Base-by-base conservation (phyloP, 2,888 invertebrate species). In the Drosophila cognata region DNA sequence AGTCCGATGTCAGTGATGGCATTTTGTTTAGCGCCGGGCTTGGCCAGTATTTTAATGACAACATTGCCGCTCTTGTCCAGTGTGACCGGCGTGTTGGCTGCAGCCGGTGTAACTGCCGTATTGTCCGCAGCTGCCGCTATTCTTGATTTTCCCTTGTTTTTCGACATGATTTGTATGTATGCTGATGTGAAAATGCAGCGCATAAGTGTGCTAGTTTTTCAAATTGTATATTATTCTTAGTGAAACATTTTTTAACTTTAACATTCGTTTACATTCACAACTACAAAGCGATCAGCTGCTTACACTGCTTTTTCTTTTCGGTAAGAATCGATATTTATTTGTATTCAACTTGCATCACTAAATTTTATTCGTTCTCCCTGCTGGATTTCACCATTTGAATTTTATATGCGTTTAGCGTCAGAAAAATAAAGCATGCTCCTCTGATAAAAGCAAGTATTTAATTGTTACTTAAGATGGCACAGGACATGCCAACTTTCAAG, bases 401-500 rank as follows among this genome's bases (percentile, higher is more conserved):
- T 46, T 46, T 25, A 4, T 16, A 16, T 46, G 16, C 25, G 4
- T 8, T 4, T 46, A 46, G 16, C 25, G 1, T 16, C 7, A 46
- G 46, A 16, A 21, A 46, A 46, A 21, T 21, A 13, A 7, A 21
- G 7, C 21, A 13, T 13, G 7, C 13, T 21, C 1, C 7, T 25
- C 7, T 16, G 21, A 46, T 25, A 25, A 46, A 46, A 46, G 16
- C 7, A 25, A 2, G 16, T 2, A 46, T 46, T 46, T 16, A 16
- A 46, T 16, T 25, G 46, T 8, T 25, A 18, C 25, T 11, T 25
- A 74, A 51, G 64, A 97, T 97, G 96, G 95, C 96, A 81, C 87
- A 88, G 56, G 97, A 97, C 94, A 97, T 98, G 95, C 98, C 98
- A 81, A 98, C 98, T 84, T 98, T 98, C 93, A 98, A 99, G 95